Conservation (phyloP, 2,797 vertebrate genomes). For the Pagetopsis macropterus region DNA sequence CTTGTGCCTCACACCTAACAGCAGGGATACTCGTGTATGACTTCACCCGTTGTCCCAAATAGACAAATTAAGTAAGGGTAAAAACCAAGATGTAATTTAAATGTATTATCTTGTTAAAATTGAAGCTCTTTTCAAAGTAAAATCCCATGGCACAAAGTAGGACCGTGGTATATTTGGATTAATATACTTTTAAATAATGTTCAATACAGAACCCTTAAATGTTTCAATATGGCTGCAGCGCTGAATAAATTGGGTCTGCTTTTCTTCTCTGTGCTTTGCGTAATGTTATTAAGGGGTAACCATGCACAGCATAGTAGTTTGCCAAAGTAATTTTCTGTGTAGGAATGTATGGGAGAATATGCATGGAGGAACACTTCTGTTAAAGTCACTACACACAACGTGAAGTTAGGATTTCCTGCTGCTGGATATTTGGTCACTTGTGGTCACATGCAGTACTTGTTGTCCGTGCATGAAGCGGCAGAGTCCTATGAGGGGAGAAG, state of each 20-base stretch:
- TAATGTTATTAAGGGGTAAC: conserved; percentile 60
- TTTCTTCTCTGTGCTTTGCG: conserved; percentile 49
- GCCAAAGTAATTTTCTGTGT: conserved; percentile 57
- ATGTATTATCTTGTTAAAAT: conserved; percentile 55
- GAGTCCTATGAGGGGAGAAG: neutral
- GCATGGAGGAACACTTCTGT: conserved; percentile 31
- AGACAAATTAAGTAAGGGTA: conserved; percentile 20
- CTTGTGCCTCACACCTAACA: conserved; percentile 30
- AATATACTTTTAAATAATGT: conserved; percentile 61
- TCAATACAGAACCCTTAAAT: conserved; percentile 60
- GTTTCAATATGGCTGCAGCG: conserved; percentile 56
- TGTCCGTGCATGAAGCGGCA: neutral
- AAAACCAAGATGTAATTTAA: conserved; percentile 54
- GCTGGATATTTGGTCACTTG: conserved; percentile 32
- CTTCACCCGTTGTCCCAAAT: conserved; percentile 55
- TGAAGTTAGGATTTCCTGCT: conserved; percentile 17
- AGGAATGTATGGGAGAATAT: conserved; percentile 47
- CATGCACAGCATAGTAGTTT: conserved; percentile 42
- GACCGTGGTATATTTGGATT: conserved; percentile 44
- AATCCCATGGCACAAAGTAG: conserved; percentile 45
- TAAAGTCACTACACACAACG: conserved; percentile 28
- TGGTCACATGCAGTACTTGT: conserved; percentile 15
- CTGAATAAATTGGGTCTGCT: conserved; percentile 34
- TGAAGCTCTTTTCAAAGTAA: conserved; percentile 40
- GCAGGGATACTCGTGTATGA: conserved; percentile 51